Conservation (phyloP, 2,888 invertebrate genomes). For the Caradrina clavipalpis region DNA sequence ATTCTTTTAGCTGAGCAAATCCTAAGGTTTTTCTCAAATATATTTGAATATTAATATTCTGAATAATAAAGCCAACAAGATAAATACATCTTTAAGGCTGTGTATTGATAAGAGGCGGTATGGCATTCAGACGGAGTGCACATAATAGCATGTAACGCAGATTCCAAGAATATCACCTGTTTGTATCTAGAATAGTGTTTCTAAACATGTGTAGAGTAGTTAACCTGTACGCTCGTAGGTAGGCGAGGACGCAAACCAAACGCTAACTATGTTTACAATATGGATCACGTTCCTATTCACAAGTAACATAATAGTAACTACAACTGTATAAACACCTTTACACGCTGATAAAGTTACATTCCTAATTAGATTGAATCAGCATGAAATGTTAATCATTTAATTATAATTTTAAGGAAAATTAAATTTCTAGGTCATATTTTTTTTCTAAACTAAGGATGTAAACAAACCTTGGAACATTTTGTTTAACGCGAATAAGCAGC, state of each 20-base stretch:
- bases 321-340: slow-evolving; percentile 67
- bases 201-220: slow-evolving; percentile 53
- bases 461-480: slow-evolving; percentile 46
- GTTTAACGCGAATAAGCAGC: slow-evolving; percentile 11
- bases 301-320: slow-evolving; percentile 71
- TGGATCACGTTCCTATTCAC: slow-evolving; percentile 79
- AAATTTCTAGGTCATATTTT: slow-evolving; percentile 21
- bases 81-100: slow-evolving; percentile 15
- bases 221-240: slow-evolving; percentile 39
- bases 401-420: slow-evolving; percentile 6
- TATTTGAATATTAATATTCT: not conserved
- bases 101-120: slow-evolving; percentile 29
- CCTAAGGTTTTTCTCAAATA: no score
- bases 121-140: slow-evolving; percentile 32
- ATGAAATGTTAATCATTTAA: no score
- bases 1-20: slow-evolving; percentile 23
- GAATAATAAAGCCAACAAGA: slow-evolving; percentile 24
- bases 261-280: slow-evolving; percentile 84
- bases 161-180: slow-evolving; percentile 60
- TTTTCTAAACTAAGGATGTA: slow-evolving; percentile 43
- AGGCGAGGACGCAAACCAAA: slow-evolving; percentile 73
- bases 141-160: slow-evolving; percentile 41
- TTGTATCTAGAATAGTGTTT: slow-evolving; percentile 53
- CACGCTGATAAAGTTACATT: slow-evolving; percentile 56
- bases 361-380: slow-evolving; percentile 59